Evolutionary conservation across 2,888 invertebrate species (phyloP), one percentile per base, ranked within the genome.

Genomic region (Eristalinus sepulchralis): DNA sequence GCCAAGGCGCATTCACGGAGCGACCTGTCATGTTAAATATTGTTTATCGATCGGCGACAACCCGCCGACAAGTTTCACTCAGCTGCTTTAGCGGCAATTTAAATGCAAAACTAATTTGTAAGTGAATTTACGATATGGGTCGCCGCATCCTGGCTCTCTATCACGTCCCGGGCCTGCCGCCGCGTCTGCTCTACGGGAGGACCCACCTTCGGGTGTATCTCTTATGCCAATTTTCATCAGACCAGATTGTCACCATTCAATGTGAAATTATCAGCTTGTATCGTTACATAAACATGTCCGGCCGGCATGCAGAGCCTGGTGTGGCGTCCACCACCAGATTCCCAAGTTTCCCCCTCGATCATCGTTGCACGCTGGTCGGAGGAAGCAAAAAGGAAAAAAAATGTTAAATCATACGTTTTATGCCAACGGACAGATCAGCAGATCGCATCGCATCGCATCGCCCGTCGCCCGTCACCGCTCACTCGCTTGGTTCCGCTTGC

Each of bases 101-200:
- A 79, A 86, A 86, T 86, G 78, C 86, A 86, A 86, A 86, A 86
- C 86, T 86, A 86, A 86, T 86, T 86, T 86, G 86, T 79, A 86
- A 31, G 47, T 39, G 39, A 79, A 86, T 86, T 83, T 86, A 86
- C 70, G 86, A 86, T 83, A 75, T 67, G 53, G 75, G 47, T 75
- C 66, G 60, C n/a, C 22, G 53, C 17, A 62, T 62, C 55, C 62
- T 47, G 39, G 57, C 57, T 27, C 57, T 24, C 24, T 5, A 22
- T 57, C 57, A 8, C 47, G 4, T 17, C 57, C 57, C 72, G 20
- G n/a, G 33, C 62, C 39, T 24, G 36, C 62, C 70, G 66, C 17
- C 64, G 60, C 60, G 20, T 36, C 72, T 63, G 78, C 27, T 55
- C 62, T 36, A 63, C 85, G 67, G 77, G 67, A 66, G 81, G 80